Evolutionary conservation across 2,888 invertebrate genomes (phyloP).

Genomic region (Mycogona germanica): DNA sequence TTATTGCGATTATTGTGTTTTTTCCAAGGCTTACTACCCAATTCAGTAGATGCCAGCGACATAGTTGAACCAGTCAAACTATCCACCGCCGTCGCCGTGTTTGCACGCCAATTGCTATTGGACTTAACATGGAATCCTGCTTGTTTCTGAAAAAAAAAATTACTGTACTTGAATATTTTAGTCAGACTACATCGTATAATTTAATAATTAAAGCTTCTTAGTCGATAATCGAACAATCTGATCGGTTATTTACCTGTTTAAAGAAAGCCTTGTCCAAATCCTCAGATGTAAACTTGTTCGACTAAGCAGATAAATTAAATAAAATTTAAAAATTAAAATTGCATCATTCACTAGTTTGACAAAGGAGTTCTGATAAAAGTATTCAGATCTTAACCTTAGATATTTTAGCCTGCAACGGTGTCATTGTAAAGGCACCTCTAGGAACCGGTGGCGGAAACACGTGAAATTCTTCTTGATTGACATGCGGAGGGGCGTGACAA

Average conservation of each 20-base stretch:
- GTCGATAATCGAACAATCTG: neutral
- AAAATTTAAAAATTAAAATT: constrained; percentile 5
- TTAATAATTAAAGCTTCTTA: neutral
- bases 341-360: neutral
- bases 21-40: constrained; percentile 69
- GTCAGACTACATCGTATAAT: too few relatives aligned
- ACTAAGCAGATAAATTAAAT: constrained; percentile 22
- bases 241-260: constrained; percentile 25
- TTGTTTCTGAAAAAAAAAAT: neutral
- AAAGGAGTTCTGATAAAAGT: neutral
- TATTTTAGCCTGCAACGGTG: constrained; percentile 4
- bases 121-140: neutral
- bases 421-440: constrained; percentile 1
- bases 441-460: constrained; percentile 13
- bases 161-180: too few relatives aligned
- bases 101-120: neutral
- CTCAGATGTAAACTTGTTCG: constrained; percentile 35
- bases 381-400: constrained; percentile 8
- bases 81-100: neutral
- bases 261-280: constrained; percentile 54
- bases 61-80: neutral
- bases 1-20: constrained; percentile 81
- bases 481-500: constrained; percentile 66
- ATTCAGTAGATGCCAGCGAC: constrained; percentile 28
- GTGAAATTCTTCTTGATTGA: constrained; percentile 46